These are phyloP conservation scores for Baronia brevicornis DNA, from an alignment of 2,888 invertebrate genomes.

Conservation along the genomic window DNA sequence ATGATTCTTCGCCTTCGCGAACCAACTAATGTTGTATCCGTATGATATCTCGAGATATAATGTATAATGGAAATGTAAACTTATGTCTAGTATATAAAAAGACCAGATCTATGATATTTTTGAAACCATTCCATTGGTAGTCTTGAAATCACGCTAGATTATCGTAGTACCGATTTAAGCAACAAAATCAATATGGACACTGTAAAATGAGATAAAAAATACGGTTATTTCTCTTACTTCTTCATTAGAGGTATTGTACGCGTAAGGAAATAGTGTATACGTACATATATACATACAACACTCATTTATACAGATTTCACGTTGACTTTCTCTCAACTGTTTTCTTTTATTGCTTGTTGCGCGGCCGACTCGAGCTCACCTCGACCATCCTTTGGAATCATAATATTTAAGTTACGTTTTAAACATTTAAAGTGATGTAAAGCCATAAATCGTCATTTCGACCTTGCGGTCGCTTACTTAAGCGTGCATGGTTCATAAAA, in stretches of 20 bases:
- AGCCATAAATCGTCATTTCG: constrained; percentile 20
- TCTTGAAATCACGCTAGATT: constrained; percentile 19
- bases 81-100: too few species aligned
- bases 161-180: constrained; percentile 19
- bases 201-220: too few species aligned
- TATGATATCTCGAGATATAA: too few species aligned
- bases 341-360: constrained; percentile 37
- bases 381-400: constrained; percentile 16
- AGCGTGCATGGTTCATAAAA: constrained; percentile 10
- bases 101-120: too few species aligned
- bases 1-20: too few species aligned
- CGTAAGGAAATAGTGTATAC: constrained; percentile 24
- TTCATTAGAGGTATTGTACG: too few species aligned
- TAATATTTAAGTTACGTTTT: constrained; percentile 13
- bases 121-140: constrained; percentile 11
- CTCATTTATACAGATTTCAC: constrained; percentile 47
- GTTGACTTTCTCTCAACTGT: constrained; percentile 52
- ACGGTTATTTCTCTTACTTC: too few species aligned
- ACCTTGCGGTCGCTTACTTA: constrained; percentile 32
- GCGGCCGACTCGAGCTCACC: constrained; percentile 21
- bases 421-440: constrained; percentile 17
- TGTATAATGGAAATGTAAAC: too few species aligned
- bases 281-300: constrained; percentile 32
- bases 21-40: too few species aligned
- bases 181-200: constrained; percentile 10